Percentiles rank a stretch among this genome's conserved stretches.
Conservation (phyloP, 1,140 invertebrate genomes). For the Diabrotica virgifera region DNA sequence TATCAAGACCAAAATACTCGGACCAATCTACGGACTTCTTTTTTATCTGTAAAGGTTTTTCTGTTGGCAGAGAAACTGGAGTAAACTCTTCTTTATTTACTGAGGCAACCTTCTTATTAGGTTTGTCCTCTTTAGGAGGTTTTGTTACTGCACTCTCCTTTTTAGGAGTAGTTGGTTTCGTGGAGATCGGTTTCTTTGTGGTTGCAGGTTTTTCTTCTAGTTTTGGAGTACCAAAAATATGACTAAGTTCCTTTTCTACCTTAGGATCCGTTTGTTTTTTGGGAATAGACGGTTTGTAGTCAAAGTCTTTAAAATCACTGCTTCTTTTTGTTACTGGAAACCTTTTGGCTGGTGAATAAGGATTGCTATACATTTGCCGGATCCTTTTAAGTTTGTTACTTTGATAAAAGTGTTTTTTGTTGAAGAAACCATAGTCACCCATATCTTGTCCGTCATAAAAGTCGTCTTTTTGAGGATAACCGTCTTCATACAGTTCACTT, state of each 20-base stretch:
- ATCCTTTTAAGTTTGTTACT: slow-evolving; percentile 11
- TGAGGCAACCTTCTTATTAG: slow-evolving; percentile 10
- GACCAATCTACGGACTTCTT: slow-evolving; percentile 84
- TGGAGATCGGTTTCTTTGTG: slow-evolving; percentile 20
- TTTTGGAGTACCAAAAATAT: slow-evolving; percentile 49
- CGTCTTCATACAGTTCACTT: slow-evolving; percentile 23
- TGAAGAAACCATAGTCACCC: slow-evolving; percentile 20
- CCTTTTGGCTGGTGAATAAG: slow-evolving; percentile 48
- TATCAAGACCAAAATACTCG: slow-evolving; percentile 79
- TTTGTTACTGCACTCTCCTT: slow-evolving; percentile 27
- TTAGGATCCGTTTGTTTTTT: slow-evolving; percentile 47
- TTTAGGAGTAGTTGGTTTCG: slow-evolving; percentile 11
- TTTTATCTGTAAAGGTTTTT: slow-evolving; percentile 57
- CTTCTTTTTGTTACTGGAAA: slow-evolving; percentile 64
- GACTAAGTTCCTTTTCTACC: slow-evolving; percentile 55
- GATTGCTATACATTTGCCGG: slow-evolving; percentile 17
- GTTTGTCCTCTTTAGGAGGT: slow-evolving; percentile 22
- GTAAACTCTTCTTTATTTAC: slow-evolving; percentile 30
- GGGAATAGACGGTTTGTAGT: slow-evolving; percentile 37
- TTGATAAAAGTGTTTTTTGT: slow-evolving; percentile 24
- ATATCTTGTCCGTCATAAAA: slow-evolving; percentile 24
- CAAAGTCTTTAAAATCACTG: slow-evolving; percentile 43
- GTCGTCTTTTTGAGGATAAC: slow-evolving; percentile 26
- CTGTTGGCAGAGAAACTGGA: slow-evolving; percentile 41
- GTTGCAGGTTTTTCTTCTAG: slow-evolving; percentile 7